Evolutionary conservation across 2,113 vertebrate species (phyloP).

Genomic region (Henicopernis longicauda): DNA sequence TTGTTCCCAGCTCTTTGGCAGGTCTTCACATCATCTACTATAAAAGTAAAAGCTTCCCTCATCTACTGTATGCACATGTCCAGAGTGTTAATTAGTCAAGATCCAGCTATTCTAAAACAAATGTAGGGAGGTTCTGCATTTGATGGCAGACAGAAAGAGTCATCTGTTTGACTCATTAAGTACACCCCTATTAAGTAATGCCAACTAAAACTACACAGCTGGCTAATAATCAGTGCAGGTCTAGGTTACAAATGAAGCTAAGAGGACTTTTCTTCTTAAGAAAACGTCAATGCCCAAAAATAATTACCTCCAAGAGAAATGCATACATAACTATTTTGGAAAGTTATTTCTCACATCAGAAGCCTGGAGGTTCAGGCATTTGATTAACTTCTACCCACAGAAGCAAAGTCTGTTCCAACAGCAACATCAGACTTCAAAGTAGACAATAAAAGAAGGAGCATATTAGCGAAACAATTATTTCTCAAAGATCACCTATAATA

Average conservation of each 20-base stretch:
- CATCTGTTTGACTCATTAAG: constrained; percentile 62
- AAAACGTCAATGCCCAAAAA: constrained; percentile 30
- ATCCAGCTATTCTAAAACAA: constrained; percentile 59
- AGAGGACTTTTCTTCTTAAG: constrained; percentile 49
- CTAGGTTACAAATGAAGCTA: constrained; percentile 40
- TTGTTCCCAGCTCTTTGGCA: constrained; percentile 51
- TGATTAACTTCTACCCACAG: background rate
- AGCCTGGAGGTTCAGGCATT: background rate
- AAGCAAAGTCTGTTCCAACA: background rate
- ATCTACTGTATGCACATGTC: constrained; percentile 8
- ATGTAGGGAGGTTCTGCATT: constrained; percentile 31
- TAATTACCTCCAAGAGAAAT: constrained; percentile 46
- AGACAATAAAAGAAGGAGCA: background rate
- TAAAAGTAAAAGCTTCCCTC: constrained; percentile 53
- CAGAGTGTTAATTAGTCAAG: constrained; percentile 57
- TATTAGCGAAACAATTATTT: background rate
- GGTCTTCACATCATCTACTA: constrained; percentile 33
- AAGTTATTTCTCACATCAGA: constrained; percentile 40
- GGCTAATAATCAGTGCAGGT: constrained; percentile 14
- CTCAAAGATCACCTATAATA: background rate
- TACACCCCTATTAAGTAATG: constrained; percentile 46
- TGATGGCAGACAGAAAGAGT: constrained; percentile 37
- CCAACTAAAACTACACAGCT: constrained; percentile 51
- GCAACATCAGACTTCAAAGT: background rate
- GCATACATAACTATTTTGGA: constrained; percentile 25